phyloP scores from a whole-genome alignment of 2,113 vertebrate genomes.

The Brachyhypopomus occidentalis region DNA sequence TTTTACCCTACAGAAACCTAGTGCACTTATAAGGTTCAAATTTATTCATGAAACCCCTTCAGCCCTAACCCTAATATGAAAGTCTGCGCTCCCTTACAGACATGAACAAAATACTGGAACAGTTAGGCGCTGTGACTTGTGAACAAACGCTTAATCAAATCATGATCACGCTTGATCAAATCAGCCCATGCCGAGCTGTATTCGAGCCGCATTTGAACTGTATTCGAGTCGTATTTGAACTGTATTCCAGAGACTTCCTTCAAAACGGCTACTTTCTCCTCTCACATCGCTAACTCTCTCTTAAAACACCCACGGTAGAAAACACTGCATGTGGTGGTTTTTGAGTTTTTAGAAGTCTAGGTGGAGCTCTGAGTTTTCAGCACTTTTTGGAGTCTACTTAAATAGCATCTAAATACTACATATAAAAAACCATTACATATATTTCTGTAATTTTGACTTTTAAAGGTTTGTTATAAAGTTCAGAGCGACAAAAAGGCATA shows the following conservation, averaged over 20 bases:
- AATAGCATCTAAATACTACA: background rate
- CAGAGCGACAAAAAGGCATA: background rate
- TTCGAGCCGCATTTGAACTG: no score
- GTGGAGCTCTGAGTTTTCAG: no score
- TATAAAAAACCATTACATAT: background rate
- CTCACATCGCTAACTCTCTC: no score
- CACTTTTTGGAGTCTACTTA: no score
- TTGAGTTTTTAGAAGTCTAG: no score
- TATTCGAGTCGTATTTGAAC: no score
- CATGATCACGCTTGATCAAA: background rate
- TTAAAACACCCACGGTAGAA: no score
- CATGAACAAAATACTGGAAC: background rate
- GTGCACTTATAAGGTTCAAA: background rate
- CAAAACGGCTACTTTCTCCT: no score
- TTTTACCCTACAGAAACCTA: background rate
- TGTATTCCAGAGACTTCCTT: no score
- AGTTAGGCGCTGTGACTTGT: background rate
- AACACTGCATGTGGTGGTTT: no score
- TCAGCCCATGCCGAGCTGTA: no score
- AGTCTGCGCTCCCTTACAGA: background rate
- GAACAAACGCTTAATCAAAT: background rate
- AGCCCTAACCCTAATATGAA: background rate
- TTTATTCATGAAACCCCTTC: background rate
- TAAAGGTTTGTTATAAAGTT: conserved; percentile 1
- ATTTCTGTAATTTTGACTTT: background rate